These are phyloP conservation scores for Platysternon megacephalum DNA, from an alignment of 2,113 vertebrate genomes.

Conservation along the genomic window DNA sequence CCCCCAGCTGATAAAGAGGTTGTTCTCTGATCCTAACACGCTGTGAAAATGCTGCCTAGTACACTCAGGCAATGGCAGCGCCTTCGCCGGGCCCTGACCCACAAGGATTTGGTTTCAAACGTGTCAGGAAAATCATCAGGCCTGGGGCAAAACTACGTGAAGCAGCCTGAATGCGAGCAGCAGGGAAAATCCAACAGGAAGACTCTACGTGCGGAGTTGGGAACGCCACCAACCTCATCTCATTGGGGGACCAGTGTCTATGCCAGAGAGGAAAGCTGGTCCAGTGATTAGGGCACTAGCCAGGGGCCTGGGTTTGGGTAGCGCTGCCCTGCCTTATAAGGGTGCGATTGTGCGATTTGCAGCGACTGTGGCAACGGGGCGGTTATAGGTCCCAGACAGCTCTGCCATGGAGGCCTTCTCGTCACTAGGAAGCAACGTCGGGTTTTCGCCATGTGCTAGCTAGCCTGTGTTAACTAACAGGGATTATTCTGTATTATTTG, in stretches of 20 bases:
- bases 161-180: neutral
- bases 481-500: neutral
- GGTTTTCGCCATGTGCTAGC: neutral
- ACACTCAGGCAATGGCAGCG: neutral
- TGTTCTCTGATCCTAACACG: neutral
- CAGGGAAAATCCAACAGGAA: neutral
- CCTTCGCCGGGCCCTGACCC: neutral
- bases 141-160: neutral
- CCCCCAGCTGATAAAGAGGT: rapidly evolving
- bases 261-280: neutral
- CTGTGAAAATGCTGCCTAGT: neutral
- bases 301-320: neutral
- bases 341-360: neutral
- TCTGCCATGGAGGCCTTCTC: neutral
- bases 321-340: neutral
- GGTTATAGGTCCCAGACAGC: neutral
- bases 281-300: neutral
- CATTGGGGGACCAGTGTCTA: neutral
- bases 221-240: neutral
- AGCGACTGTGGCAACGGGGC: neutral
- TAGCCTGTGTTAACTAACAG: neutral
- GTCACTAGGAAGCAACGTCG: neutral
- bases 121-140: neutral
- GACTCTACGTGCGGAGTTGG: neutral
- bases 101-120: neutral